Evolutionary conservation across 1,140 invertebrate genomes (phyloP), one percentile per base, ranked within the genome.

Genomic region (Elysia chlorotica): DNA sequence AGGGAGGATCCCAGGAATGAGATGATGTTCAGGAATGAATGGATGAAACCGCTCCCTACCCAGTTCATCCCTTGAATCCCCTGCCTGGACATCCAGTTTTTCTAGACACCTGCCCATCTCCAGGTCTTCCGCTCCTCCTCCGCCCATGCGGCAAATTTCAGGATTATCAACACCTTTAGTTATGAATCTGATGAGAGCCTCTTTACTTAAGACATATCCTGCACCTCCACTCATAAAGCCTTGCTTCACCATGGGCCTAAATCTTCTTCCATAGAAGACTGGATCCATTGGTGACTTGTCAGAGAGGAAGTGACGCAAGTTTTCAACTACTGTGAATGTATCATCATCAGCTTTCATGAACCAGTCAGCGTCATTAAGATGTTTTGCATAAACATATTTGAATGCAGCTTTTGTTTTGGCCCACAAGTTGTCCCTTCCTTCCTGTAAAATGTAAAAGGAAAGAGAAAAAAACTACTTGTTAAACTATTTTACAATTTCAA

Each of bases 21-120:
- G 72, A 70, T 85, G 83, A 56, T 88, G 82, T 70, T 96, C 93
- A 0, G 96, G 95, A 19, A 91, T 91, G 2, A 99, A 93, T 83
- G 99, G 99, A 86, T 99, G 96, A 88, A 98, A 98, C 35, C 96
- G 90, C 3, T 96, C 95, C 3, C 96, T 90, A 1, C 94, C 93
- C 41, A 93, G 87, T 0, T 91, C 88, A 88, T 99, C 97, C 6
- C 96, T 73, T 0, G 93, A 93, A 83, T 99, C 96, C 78, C 93
- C 93, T 1, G 95, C 95, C 69, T 90, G 89, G 0, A 98, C 96
- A 0, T 93, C 93, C 2, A 97, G 90, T 66, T 92, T 92, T 81
- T 95, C 92, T 73, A 99, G 84, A 85, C 97, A 99, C 84, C 93
- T 94, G 78, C 96, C 96, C 88, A 98, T 95, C 87, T 97, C 95